These are phyloP conservation scores for Erinaceus europaeus DNA, from an alignment of 2,113 vertebrate genomes.

Conservation along the genomic window DNA sequence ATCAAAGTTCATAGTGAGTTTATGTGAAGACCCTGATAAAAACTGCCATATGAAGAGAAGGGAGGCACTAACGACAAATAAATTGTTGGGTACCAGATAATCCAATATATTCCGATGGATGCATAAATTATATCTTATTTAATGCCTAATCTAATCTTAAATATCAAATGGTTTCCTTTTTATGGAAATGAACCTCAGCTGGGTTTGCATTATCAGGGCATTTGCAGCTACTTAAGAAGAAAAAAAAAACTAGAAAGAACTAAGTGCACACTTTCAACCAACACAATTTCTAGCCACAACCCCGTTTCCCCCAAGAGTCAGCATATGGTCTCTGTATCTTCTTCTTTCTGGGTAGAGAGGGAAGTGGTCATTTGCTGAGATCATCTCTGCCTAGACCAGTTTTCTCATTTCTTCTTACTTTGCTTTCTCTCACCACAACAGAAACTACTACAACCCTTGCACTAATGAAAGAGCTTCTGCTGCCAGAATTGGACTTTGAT, in stretches of 20 bases:
- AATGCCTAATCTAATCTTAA: not conserved
- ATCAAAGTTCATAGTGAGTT: not conserved
- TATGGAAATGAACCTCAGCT: not conserved
- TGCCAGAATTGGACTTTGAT: not conserved
- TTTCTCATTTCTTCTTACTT: constrained; percentile 4
- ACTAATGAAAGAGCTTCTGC: not conserved
- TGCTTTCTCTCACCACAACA: not conserved
- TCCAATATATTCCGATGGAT: not conserved
- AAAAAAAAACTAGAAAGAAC: constrained; percentile 8
- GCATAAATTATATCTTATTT: not conserved
- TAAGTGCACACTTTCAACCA: not conserved
- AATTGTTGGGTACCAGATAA: not conserved
- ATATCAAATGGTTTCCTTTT: not conserved
- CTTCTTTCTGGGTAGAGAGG: constrained; percentile 20
- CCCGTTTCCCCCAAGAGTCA: not conserved
- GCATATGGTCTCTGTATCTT: not conserved
- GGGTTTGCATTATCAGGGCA: not conserved
- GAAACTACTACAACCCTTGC: not conserved
- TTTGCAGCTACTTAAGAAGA: not conserved
- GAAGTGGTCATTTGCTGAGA: not conserved
- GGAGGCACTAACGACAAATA: not conserved
- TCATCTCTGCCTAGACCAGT: not conserved
- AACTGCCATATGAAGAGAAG: not conserved
- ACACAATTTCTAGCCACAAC: not conserved
- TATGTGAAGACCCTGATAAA: not conserved